A percentile compares a stretch with the other conserved stretches of the same genome.
These are phyloP conservation scores for Lepisosteus oculatus DNA, from an alignment of 2,113 vertebrate genomes.

Conservation along the genomic window DNA sequence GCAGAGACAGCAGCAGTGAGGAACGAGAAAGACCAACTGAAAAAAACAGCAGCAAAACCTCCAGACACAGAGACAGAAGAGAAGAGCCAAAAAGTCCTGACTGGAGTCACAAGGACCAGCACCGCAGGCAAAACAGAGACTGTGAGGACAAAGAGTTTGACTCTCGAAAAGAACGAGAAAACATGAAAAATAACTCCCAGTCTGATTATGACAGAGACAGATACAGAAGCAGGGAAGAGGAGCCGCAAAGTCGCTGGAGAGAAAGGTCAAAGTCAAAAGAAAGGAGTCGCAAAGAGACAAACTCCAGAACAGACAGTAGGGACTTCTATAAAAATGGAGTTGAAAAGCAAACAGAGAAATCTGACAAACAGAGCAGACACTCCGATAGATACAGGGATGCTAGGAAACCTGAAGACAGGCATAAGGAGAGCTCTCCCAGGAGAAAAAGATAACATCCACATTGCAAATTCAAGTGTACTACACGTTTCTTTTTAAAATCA, in stretches of 20 bases:
- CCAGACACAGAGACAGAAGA: constrained; percentile 47
- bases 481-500: not conserved
- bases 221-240: constrained; percentile 52
- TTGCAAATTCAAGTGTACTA: no score
- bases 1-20: constrained; percentile 46
- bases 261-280: constrained; percentile 67
- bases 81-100: constrained; percentile 30
- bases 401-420: constrained; percentile 49
- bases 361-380: constrained; percentile 49
- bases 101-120: constrained; percentile 41
- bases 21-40: constrained; percentile 53
- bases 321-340: constrained; percentile 58
- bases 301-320: constrained; percentile 32
- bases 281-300: constrained; percentile 43
- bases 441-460: constrained; percentile 52
- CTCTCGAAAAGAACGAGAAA: constrained; percentile 50
- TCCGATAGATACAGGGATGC: constrained; percentile 59
- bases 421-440: constrained; percentile 59
- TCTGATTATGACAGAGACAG: constrained; percentile 61
- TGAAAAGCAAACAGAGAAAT: constrained; percentile 49
- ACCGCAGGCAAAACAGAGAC: constrained; percentile 38
- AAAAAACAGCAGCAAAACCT: constrained; percentile 43
- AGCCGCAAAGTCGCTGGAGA: constrained; percentile 45
- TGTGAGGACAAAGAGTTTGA: constrained; percentile 47
- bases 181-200: constrained; percentile 52